Evolutionary conservation across 1,140 invertebrate genomes (phyloP).

Genomic region (Pseudachorutes palmiensis): DNA sequence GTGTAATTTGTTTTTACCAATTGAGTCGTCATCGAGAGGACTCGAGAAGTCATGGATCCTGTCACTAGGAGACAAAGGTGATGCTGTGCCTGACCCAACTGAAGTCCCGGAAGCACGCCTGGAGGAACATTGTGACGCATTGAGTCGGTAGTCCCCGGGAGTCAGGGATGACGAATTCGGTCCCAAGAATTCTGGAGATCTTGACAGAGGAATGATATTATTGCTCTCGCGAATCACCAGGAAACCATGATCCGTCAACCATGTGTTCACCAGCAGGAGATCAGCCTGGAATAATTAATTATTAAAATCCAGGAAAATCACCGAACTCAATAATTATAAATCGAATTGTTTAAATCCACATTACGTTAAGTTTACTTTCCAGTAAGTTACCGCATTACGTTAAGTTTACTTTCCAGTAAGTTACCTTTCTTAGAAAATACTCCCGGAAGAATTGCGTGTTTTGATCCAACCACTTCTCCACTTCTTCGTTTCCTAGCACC

Average conservation of each 20-base stretch:
- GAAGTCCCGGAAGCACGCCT: slow-evolving; percentile 32
- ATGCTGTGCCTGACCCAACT: slow-evolving; percentile 25
- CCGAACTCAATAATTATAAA: no score
- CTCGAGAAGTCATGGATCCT: slow-evolving; percentile 23
- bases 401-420: no score
- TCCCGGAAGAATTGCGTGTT: slow-evolving; percentile 32
- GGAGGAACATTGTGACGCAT: slow-evolving; percentile 25
- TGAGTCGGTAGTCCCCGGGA: slow-evolving; percentile 22
- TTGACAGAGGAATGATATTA: background rate
- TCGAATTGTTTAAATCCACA: no score
- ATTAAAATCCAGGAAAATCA: background rate
- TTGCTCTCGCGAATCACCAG: slow-evolving; percentile 42
- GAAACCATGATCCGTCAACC: slow-evolving; percentile 48
- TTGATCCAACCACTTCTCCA: slow-evolving; percentile 35
- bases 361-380: no score
- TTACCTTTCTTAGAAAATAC: slow-evolving; percentile 36
- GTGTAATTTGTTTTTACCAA: slow-evolving; percentile 12
- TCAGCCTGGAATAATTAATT: slow-evolving; percentile 42
- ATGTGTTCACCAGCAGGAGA: slow-evolving; percentile 46
- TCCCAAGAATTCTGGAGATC: slow-evolving; percentile 28
- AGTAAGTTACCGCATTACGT: no score
- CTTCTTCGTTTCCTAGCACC: slow-evolving; percentile 24
- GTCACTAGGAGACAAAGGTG: slow-evolving; percentile 28
- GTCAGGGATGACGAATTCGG: slow-evolving; percentile 20
- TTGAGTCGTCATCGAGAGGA: slow-evolving; percentile 22